phyloP scores from a whole-genome alignment of 1,140 invertebrate species.

The Drosophila tropicalis region DNA sequence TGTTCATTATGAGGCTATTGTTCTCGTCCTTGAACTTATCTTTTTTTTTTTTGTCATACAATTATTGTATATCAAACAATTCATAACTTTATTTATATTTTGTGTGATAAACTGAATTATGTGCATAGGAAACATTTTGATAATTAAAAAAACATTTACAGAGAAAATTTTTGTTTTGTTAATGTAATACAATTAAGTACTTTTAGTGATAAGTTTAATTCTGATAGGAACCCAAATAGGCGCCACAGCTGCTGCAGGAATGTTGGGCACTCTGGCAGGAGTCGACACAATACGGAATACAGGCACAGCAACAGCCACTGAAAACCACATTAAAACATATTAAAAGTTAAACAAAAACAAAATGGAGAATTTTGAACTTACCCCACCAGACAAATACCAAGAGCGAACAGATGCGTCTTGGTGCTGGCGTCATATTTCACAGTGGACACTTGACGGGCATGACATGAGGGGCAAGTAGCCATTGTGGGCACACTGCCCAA shows the following conservation, averaged over 20 bases:
- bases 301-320: constrained; percentile 84
- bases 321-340: not conserved
- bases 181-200: no score
- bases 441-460: constrained; percentile 32
- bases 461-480: constrained; percentile 57
- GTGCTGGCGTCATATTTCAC: constrained; percentile 81
- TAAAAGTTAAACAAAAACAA: no score
- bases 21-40: no score
- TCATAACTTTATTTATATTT: no score
- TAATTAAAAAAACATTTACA: not conserved
- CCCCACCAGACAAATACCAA: constrained; percentile 85
- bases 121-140: no score
- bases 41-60: no score
- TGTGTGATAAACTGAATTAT: no score
- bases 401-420: constrained; percentile 86
- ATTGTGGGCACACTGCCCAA: constrained; percentile 44
- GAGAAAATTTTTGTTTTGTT: no score
- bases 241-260: constrained; percentile 86
- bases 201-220: constrained; percentile 28
- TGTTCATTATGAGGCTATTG: no score
- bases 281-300: constrained; percentile 87
- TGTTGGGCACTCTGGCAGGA: constrained; percentile 86
- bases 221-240: constrained; percentile 85
- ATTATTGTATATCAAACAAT: no score
- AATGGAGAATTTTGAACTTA: constrained; percentile 60